A percentile compares a stretch with the other conserved stretches of the same genome.
These are phyloP conservation scores for human DNA, from an alignment of 2,113 vertebrate genomes.

Conservation along the genomic window GRCh38 chr6:88363501-88364000, in stretches of 20 bases:
- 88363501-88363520: not conserved
- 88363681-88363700: not conserved
- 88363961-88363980: slow-evolving; percentile 21
- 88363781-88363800: slow-evolving; percentile 66
- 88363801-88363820: slow-evolving; percentile 39
- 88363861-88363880: slow-evolving; percentile 3
- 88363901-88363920: not conserved
- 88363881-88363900: slow-evolving; percentile 38
- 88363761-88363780: slow-evolving; percentile 28
- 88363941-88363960: not conserved
- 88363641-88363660: slow-evolving; percentile 3
- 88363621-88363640: not conserved
- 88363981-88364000: not conserved
- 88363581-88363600: not conserved
- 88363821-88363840: slow-evolving; percentile 1
- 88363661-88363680: slow-evolving; percentile 8
- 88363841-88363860: not conserved
- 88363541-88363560: not conserved
- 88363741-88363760: slow-evolving; percentile 51
- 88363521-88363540: not conserved
- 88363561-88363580: not conserved
- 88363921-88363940: not conserved
- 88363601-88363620: not conserved
- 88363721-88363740: slow-evolving; percentile 24
- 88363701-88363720: slow-evolving; percentile 14